phyloP scores from a whole-genome alignment of 2,888 invertebrate species.

The Eupithecia pulchellata region DNA sequence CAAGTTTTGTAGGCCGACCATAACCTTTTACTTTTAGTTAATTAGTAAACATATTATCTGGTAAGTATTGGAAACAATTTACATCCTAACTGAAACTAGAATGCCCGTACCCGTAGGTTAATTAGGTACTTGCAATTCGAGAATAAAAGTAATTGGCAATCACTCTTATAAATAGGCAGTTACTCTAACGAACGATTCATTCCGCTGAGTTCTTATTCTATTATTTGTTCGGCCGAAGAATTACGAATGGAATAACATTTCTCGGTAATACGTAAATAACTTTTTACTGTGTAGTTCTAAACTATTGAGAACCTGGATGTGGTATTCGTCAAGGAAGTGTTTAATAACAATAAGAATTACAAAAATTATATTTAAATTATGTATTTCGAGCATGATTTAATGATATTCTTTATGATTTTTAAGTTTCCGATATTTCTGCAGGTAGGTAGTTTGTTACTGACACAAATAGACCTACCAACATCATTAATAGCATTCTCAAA shows the following conservation, averaged over 20 bases:
- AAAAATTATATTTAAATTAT: no score
- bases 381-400: no score
- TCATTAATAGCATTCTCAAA: no score
- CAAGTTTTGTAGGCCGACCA: no score
- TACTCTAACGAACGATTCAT: neutral
- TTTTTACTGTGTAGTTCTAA: neutral
- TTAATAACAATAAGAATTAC: no score
- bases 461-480: no score
- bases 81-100: neutral
- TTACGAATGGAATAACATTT: neutral
- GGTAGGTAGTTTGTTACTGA: no score
- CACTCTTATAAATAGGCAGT: slow-evolving; percentile 7
- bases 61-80: neutral
- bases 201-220: neutral
- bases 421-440: no score
- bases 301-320: neutral
- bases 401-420: no score
- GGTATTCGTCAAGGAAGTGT: no score
- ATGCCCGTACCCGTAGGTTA: neutral
- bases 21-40: no score
- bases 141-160: slow-evolving; percentile 10
- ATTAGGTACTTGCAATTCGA: neutral
- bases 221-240: neutral
- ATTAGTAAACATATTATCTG: no score
- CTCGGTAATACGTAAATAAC: neutral